phyloP scores from a whole-genome alignment of 1,140 invertebrate species.

The Delia radicum region DNA sequence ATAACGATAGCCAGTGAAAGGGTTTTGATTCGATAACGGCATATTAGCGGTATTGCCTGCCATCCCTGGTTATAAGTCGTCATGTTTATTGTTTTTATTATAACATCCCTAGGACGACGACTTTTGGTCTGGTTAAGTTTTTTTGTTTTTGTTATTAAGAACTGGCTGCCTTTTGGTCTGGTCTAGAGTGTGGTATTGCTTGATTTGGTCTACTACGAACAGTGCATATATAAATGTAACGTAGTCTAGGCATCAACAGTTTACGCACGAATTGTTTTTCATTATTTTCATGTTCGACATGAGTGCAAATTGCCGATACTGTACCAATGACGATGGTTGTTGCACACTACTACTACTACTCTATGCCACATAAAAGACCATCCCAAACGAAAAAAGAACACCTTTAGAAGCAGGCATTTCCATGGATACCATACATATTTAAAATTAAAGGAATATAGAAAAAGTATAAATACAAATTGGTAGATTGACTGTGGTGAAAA shows the following conservation, averaged over 20 bases:
- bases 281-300: slow-evolving; percentile 32
- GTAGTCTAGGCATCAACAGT: slow-evolving; percentile 1
- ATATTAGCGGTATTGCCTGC: too few species aligned
- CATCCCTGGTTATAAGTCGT: neutral
- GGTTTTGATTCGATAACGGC: too few species aligned
- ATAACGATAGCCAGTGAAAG: too few species aligned
- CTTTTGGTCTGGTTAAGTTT: neutral
- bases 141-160: neutral
- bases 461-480: neutral
- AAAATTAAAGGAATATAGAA: neutral
- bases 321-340: neutral
- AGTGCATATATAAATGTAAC: neutral
- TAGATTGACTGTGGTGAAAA: neutral
- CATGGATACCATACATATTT: neutral
- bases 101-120: neutral
- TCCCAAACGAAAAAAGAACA: too few species aligned
- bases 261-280: slow-evolving; percentile 28
- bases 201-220: neutral
- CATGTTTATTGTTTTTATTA: neutral
- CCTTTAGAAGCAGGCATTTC: neutral
- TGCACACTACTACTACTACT: neutral
- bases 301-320: slow-evolving; percentile 29
- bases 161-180: neutral
- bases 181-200: neutral
- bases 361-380: neutral